A percentile compares a stretch with the other conserved stretches of the same genome.
Evolutionary conservation across 2,113 vertebrate genomes (phyloP).

Genomic region (Thermophis baileyi): DNA sequence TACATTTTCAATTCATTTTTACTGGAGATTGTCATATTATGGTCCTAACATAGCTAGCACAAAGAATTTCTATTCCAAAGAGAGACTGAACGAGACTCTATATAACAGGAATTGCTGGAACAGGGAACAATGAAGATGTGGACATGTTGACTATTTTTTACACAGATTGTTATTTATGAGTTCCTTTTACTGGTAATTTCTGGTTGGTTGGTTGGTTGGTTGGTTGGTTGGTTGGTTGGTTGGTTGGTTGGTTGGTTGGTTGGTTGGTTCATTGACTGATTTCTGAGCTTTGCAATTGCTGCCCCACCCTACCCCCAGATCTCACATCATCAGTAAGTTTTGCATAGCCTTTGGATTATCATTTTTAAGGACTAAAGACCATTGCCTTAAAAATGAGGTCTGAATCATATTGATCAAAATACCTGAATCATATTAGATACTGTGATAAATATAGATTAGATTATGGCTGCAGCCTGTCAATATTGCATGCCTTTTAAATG

Average conservation of each 20-base stretch:
- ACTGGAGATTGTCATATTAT: constrained; percentile 33
- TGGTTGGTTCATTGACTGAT: background rate
- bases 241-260: background rate
- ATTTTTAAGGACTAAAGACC: background rate
- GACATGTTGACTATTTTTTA: background rate
- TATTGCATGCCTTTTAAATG: background rate
- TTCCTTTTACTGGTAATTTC: background rate
- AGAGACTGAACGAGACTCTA: background rate
- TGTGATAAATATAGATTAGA: background rate
- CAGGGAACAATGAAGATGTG: background rate
- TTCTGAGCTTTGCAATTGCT: background rate
- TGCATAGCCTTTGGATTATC: background rate
- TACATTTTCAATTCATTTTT: constrained; percentile 11
- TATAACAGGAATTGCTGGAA: background rate
- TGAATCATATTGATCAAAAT: background rate
- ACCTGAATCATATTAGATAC: background rate
- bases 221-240: background rate
- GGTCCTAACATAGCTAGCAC: background rate
- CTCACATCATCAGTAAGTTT: background rate
- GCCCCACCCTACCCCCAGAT: background rate
- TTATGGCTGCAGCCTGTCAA: background rate
- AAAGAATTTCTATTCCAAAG: background rate
- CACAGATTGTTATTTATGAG: background rate
- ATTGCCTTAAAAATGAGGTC: background rate
- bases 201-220: background rate